Base-by-base conservation (phyloP, 2,888 invertebrate species). In the Amiota communis region DNA sequence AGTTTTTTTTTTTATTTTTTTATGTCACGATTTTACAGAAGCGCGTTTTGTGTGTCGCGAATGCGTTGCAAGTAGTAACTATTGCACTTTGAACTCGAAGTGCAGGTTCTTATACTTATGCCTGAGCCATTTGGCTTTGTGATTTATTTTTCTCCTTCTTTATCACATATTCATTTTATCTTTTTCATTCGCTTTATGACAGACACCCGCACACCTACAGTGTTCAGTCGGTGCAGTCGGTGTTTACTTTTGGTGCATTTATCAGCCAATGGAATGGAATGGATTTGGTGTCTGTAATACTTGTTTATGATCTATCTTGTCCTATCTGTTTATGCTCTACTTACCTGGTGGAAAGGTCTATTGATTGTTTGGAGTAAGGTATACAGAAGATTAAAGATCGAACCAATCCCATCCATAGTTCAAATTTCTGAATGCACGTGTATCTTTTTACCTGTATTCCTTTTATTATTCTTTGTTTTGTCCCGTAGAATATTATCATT, bases 11-110 rank as follows among this genome's bases (percentile, higher is more conserved):
- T 57, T 13, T 57, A 15, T 15, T 10, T 13, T 8, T 36, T 48
- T 6, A 17, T 64, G 9, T 65, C 15, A 48, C 1, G 1, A 47
- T 64, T 56, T 13, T 56, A 13, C 68, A 17, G 70, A 51, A 56
- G 56, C 23, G 23, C 15, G 48, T 17, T 15, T 47, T 65, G 48
- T 11, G 65, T 20, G 70, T n/a, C 76, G 65, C 73, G 74, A 70
- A 17, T 1, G 65, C 49, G 70, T n/a, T 76, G 65, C 73, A 75
- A 70, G 69, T 56, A 64, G 65, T 76, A 78, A 87, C 84, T 88
- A 82, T 76, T 81, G 80, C 82, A 82, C 75, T 73, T 79, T 73
- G 74, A 73, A 75, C 78, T 77, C 75, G 13, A 57, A 51, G 17
- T 68, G n/a, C 48, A 69, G 74, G 17, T 23, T 80, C 80, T 84